These are phyloP conservation scores for Eudasyphora cyanicolor DNA, from an alignment of 2,888 invertebrate species.

Conservation along the genomic window DNA sequence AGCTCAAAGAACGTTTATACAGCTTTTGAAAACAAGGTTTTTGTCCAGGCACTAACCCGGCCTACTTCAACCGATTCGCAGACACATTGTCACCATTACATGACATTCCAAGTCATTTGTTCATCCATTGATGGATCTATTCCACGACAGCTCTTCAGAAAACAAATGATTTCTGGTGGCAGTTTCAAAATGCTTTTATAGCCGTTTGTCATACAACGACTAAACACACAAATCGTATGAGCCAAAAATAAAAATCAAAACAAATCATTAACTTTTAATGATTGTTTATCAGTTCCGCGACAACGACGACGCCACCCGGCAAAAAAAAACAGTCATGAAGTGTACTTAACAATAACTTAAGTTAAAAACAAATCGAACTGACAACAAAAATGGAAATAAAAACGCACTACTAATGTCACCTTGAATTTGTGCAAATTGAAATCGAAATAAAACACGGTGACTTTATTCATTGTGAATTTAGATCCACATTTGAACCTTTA, in stretches of 20 bases:
- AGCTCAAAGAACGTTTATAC: too few relatives aligned
- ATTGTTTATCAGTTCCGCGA: not conserved
- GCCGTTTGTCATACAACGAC: slow-evolving; percentile 4
- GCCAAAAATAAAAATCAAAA: not conserved
- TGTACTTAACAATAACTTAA: slow-evolving; percentile 7
- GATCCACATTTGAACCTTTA: slow-evolving; percentile 13
- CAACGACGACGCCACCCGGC: not conserved
- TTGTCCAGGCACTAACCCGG: not conserved
- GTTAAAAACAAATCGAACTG: not conserved
- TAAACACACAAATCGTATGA: not conserved
- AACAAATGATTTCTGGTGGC: not conserved
- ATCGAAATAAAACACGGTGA: not conserved
- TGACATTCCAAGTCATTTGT: not conserved
- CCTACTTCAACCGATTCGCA: not conserved
- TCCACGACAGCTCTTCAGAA: not conserved
- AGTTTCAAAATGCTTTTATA: not conserved
- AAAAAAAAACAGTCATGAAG: not conserved
- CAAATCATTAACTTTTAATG: not conserved
- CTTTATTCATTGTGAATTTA: not conserved
- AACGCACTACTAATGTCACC: slow-evolving; percentile 22
- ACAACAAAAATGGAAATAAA: not conserved
- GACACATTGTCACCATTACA: slow-evolving; percentile 13
- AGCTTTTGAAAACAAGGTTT: too few relatives aligned
- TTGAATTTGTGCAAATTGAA: slow-evolving; percentile 31
- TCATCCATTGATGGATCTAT: too few relatives aligned